phyloP scores from a whole-genome alignment of 1,140 invertebrate genomes.

The Paralvinella palmiformis region DNA sequence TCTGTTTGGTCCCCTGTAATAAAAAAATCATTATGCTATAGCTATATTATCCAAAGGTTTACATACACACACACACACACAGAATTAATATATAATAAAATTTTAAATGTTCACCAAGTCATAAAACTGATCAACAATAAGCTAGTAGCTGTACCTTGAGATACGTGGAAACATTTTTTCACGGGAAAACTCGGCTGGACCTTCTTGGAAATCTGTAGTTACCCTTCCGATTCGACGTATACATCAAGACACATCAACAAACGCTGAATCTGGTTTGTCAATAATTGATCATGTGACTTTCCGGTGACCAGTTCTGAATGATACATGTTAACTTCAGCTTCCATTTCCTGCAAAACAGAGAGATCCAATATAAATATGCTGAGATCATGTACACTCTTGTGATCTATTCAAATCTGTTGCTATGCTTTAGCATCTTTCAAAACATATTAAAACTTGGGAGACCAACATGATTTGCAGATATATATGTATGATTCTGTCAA shows the following conservation, averaged over 20 bases:
- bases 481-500: not conserved
- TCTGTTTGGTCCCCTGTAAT: too few species aligned
- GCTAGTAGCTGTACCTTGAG: too few species aligned
- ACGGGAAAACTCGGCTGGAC: constrained; percentile 63
- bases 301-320: constrained; percentile 50
- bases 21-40: too few species aligned
- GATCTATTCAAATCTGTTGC: not conserved
- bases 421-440: not conserved
- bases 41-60: too few species aligned
- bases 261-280: constrained; percentile 71
- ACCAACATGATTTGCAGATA: not conserved
- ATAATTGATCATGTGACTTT: constrained; percentile 50
- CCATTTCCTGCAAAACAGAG: constrained; percentile 58
- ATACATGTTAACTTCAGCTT: constrained; percentile 66
- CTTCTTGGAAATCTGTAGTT: constrained; percentile 36
- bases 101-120: too few species aligned
- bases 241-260: constrained; percentile 79
- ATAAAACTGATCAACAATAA: too few species aligned
- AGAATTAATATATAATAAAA: too few species aligned
- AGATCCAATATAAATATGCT: not conserved
- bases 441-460: not conserved
- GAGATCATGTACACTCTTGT: not conserved
- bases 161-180: constrained; percentile 73
- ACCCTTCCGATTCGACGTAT: constrained; percentile 70
- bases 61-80: too few species aligned